Base-by-base conservation (phyloP, 2,888 invertebrate species). In the Pollenia griseotomentosa region DNA sequence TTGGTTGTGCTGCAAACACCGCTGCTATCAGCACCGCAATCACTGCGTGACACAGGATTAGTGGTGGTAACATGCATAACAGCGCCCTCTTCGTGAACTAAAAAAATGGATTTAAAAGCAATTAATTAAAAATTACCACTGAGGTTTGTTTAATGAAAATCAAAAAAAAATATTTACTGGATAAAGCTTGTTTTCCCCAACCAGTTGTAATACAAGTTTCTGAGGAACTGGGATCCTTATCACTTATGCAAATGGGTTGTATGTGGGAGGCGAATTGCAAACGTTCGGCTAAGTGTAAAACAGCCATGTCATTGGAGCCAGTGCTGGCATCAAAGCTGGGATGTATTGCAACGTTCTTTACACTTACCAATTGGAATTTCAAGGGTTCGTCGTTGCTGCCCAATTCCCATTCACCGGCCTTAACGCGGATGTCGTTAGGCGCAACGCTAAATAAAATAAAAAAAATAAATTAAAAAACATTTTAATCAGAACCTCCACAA, bases 401-500 rank as follows among this genome's bases (percentile, higher is more conserved):
- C 4, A 97, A 94, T 90, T 96, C 96, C 97, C 97, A 97, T 95
- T 97, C 97, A 0, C 97, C 97, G 0, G 96, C 96, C 91, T 97
- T 97, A 89, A 97, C 95, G 0, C 96, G 94, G 0, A 97, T 94
- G 91, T 97, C 96, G 48, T 86, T 86, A 1, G 90, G 89, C 40
- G 91, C 89, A 23, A 91, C 89, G 42, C 93, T 93, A 14, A 1
- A 65, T 40, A 12, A 9, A 55, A 57, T 10, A 7, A 8, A 51
- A 9, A 8, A 68, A 42, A 53, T 1, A 53, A 19, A 12, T 48
- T 33, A 33, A 6, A 0, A 6, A 6, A 6, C 0, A 33, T 1
- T 51, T 19, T 0, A 23, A n/a, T 44, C 4, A 3, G 14, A 23
- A 12, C 10, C 23, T 53, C 3, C 12, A 11, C 14, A 51, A 44